phyloP scores from a whole-genome alignment of 2,797 vertebrate species.

The Ceyx erithaca region DNA sequence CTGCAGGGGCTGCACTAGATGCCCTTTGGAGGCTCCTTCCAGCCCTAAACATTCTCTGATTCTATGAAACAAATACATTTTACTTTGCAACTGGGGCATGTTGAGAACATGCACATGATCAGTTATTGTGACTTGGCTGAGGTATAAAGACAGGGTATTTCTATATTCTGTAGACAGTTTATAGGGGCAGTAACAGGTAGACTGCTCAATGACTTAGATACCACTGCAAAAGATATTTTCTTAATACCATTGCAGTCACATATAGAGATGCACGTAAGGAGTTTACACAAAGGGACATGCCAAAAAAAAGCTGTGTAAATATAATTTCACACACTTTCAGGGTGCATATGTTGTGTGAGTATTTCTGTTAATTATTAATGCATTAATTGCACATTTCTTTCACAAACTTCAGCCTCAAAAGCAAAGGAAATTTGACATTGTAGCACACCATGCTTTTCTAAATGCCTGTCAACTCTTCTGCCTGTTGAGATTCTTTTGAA shows the following conservation, averaged over 20 bases:
- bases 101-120: background rate
- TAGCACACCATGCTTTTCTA: background rate
- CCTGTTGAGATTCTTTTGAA: background rate
- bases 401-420: background rate
- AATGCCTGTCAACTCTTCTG: background rate
- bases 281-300: background rate
- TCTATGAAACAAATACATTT: background rate
- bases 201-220: background rate
- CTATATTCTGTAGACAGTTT: background rate
- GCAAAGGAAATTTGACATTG: background rate
- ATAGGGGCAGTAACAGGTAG: background rate
- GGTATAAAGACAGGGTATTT: background rate
- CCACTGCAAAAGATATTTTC: background rate
- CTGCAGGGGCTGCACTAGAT: too few species aligned
- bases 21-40: too few species aligned
- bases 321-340: background rate
- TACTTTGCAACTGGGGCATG: background rate
- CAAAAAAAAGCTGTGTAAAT: background rate
- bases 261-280: background rate
- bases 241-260: background rate
- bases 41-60: too few species aligned
- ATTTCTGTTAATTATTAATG: background rate
- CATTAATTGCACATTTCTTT: background rate
- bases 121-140: background rate
- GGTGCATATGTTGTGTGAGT: background rate